Evolutionary conservation across 1,140 invertebrate genomes (phyloP).

Genomic region (Formica exsecta): DNA sequence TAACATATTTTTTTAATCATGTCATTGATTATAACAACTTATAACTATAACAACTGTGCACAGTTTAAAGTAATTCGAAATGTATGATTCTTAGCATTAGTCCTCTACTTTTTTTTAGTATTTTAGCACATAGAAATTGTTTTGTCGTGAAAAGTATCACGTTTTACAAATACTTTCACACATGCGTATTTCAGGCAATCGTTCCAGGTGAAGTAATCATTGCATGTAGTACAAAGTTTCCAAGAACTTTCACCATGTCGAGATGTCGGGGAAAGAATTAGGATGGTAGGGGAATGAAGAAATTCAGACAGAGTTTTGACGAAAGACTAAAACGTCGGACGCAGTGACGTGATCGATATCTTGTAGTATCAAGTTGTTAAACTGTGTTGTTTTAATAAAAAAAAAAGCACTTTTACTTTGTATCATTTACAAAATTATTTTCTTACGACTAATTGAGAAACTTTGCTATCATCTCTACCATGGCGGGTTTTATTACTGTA

Average conservation of each 20-base stretch:
- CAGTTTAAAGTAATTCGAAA: conserved; percentile 2
- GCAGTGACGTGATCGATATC: background rate
- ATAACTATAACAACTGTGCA: background rate
- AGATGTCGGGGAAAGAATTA: conserved; percentile 12
- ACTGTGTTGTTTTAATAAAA: background rate
- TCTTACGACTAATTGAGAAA: background rate
- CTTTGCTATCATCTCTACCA: background rate
- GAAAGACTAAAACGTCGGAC: background rate
- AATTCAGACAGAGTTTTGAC: conserved; percentile 19
- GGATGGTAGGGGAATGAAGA: conserved; percentile 25
- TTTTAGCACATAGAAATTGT: background rate
- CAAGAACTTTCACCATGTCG: conserved; percentile 68
- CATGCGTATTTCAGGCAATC: background rate
- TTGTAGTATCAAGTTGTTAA: background rate
- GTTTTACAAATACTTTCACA: conserved; percentile 11
- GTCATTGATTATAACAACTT: background rate
- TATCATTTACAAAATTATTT: conserved; percentile 17
- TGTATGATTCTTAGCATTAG: background rate
- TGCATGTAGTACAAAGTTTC: conserved; percentile 2
- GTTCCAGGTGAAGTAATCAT: conserved; percentile 14
- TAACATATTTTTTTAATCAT: background rate
- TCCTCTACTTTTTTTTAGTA: background rate
- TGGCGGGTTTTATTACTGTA: conserved; percentile 51
- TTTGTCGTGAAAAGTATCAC: background rate
- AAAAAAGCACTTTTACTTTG: background rate